phyloP scores from a whole-genome alignment of 2,797 vertebrate genomes.

The Oreortyx pictus region DNA sequence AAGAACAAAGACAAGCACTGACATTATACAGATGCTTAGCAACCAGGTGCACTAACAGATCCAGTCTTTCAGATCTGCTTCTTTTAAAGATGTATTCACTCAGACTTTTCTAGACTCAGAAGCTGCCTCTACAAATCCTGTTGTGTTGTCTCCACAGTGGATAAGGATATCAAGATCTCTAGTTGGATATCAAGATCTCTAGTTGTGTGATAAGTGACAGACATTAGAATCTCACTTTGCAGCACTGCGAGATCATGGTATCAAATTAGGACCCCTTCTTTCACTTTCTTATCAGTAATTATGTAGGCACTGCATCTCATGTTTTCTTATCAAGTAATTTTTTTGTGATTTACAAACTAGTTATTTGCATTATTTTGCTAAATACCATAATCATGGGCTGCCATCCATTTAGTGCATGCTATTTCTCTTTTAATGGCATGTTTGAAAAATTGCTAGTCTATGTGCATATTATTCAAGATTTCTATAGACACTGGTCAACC shows the following conservation, averaged over 20 bases:
- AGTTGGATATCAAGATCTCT: background rate
- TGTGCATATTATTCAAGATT: background rate
- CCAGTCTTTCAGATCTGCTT: background rate
- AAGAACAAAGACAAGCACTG: background rate
- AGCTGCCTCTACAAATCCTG: background rate
- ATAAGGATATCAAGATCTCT: background rate
- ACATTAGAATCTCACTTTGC: background rate
- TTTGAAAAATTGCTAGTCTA: background rate
- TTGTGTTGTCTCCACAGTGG: background rate
- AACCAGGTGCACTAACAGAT: background rate
- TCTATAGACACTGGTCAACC: rapidly evolving
- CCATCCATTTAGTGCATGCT: background rate
- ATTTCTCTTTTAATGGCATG: rapidly evolving
- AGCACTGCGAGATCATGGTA: background rate
- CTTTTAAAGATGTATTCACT: background rate
- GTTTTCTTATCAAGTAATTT: background rate
- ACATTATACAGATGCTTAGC: background rate
- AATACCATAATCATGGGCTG: background rate
- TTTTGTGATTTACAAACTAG: background rate
- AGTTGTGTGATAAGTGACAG: background rate
- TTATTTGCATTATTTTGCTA: background rate
- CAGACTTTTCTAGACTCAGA: background rate
- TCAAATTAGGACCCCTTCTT: background rate
- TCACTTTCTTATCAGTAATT: background rate
- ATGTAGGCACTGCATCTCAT: rapidly evolving